phyloP scores from a whole-genome alignment of 2,888 invertebrate species.

The Zygaena filipendulae region DNA sequence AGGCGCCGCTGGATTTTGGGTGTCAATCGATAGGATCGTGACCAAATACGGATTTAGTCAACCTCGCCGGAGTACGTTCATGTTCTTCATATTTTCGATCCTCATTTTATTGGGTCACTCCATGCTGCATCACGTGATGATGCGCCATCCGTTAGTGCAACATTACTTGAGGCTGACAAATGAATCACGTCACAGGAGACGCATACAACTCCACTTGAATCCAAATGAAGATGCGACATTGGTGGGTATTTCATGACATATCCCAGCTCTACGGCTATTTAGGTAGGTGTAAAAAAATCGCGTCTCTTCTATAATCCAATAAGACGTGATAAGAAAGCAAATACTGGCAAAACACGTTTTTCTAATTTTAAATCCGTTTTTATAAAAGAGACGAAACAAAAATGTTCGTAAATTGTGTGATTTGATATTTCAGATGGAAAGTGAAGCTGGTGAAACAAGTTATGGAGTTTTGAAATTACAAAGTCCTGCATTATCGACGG shows the following conservation, averaged over 20 bases:
- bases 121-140: conserved; percentile 79
- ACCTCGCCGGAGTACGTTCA: conserved; percentile 83
- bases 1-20: conserved; percentile 90
- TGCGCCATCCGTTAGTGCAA: conserved; percentile 83
- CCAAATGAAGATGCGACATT: conserved; percentile 87
- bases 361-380: too few relatives aligned
- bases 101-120: conserved; percentile 81
- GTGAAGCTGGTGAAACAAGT: conserved; percentile 56
- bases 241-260: conserved; percentile 28
- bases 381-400: too few relatives aligned
- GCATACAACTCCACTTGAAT: conserved; percentile 82
- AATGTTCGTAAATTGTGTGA: too few relatives aligned
- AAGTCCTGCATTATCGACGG: conserved; percentile 65
- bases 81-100: conserved; percentile 87
- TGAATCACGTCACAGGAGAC: conserved; percentile 77
- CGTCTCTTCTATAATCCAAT: too few relatives aligned
- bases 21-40: conserved; percentile 84
- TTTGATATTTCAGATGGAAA: conserved; percentile 55
- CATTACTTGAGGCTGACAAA: conserved; percentile 82
- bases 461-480: conserved; percentile 84
- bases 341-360: too few relatives aligned
- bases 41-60: conserved; percentile 84
- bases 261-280: too few relatives aligned
- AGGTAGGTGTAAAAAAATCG: too few relatives aligned
- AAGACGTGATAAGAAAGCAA: too few relatives aligned